These are phyloP conservation scores for Trichogramma evanescens DNA, from an alignment of 2,888 invertebrate species.

Conservation along the genomic window DNA sequence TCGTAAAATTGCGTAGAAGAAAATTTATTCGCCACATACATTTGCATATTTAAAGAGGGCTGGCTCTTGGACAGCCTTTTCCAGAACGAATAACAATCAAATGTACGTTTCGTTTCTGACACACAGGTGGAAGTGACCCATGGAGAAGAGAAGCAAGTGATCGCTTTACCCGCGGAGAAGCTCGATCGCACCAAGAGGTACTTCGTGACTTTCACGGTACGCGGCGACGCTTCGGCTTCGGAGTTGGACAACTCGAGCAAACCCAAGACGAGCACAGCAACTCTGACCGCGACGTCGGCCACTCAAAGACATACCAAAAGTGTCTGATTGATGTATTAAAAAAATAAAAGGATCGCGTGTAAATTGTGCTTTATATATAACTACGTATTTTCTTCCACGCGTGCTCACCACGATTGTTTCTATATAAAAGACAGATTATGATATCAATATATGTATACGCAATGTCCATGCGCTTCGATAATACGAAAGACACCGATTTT, in stretches of 20 bases:
- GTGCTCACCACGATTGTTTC: too few species aligned
- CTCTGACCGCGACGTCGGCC: conserved; percentile 20
- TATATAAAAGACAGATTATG: too few species aligned
- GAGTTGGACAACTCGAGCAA: conserved; percentile 42
- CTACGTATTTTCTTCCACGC: too few species aligned
- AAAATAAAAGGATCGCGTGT: too few species aligned
- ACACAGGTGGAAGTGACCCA: conserved; percentile 68
- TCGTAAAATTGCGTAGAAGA: too few species aligned
- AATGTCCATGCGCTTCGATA: too few species aligned
- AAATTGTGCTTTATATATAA: too few species aligned
- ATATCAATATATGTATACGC: too few species aligned
- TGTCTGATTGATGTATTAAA: conserved; percentile 22
- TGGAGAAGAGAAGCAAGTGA: conserved; percentile 77
- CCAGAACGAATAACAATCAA: not conserved
- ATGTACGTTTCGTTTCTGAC: not conserved
- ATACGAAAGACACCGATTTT: too few species aligned
- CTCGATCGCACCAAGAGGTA: conserved; percentile 84
- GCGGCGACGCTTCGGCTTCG: conserved; percentile 51
- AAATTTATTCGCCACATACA: too few species aligned
- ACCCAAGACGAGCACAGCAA: conserved; percentile 20
- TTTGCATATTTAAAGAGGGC: too few species aligned
- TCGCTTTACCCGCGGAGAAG: conserved; percentile 79
- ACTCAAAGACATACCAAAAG: conserved; percentile 38
- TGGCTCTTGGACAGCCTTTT: not conserved
- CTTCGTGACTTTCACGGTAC: conserved; percentile 87